Evolutionary conservation across 2,888 invertebrate species (phyloP).

Genomic region (Seladonia tumulorum): DNA sequence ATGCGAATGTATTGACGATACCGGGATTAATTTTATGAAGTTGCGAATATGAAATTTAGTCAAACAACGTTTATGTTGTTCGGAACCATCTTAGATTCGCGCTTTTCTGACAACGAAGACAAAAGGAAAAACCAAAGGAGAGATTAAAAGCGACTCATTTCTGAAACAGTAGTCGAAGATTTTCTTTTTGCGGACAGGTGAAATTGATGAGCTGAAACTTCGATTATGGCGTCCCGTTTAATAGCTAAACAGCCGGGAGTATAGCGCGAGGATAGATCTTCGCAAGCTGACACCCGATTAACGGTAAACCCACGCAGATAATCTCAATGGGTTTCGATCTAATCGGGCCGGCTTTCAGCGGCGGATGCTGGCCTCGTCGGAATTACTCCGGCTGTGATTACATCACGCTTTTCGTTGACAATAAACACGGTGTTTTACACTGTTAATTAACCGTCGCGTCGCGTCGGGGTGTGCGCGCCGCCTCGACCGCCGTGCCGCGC

Average conservation of each 20-base stretch:
- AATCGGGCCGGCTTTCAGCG: constrained; percentile 35
- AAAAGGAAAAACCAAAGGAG: no score
- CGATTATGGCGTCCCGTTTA: not conserved
- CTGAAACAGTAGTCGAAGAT: not conserved
- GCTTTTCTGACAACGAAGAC: no score
- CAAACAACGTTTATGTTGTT: no score
- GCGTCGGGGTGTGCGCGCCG: not conserved
- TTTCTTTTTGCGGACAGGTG: not conserved
- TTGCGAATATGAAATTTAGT: no score
- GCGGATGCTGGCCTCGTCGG: constrained; percentile 6
- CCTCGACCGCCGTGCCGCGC: not conserved
- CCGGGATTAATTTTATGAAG: no score
- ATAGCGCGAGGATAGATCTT: constrained; percentile 5
- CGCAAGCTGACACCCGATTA: constrained; percentile 40
- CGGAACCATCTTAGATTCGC: no score
- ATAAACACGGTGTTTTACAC: constrained; percentile 36
- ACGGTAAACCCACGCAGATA: constrained; percentile 50
- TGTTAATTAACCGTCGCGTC: constrained; percentile 39
- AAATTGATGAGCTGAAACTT: not conserved
- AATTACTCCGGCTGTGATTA: constrained; percentile 27
- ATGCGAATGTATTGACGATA: no score
- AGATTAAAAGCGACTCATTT: not conserved
- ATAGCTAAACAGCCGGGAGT: not conserved
- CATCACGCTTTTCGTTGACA: constrained; percentile 26
- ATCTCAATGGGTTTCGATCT: constrained; percentile 42